Conservation (phyloP, 2,888 invertebrate genomes). For the Homarus gammarus region DNA sequence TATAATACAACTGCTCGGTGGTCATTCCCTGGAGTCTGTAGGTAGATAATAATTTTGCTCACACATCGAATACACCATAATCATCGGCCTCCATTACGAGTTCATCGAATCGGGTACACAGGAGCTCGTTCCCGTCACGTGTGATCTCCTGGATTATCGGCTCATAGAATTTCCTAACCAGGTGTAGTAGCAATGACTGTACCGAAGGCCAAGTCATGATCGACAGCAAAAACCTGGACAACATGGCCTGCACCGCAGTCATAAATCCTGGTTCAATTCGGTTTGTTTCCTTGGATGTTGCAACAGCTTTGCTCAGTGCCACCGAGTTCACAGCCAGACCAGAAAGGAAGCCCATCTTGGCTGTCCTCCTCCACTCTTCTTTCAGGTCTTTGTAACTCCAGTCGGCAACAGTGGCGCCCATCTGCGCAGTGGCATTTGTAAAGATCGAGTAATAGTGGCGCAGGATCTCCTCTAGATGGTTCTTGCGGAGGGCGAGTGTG, state of each 20-base stretch:
- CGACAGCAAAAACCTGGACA: not conserved
- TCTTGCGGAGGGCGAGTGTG: conserved; percentile 4
- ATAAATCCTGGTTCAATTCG: not conserved
- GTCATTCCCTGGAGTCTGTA: too few species aligned
- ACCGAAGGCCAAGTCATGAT: not conserved
- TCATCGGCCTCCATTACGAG: not conserved
- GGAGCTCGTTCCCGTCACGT: not conserved
- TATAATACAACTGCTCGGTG: too few species aligned
- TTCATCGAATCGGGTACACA: not conserved
- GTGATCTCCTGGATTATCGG: not conserved
- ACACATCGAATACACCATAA: not conserved
- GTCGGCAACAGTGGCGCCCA: conserved; percentile 23
- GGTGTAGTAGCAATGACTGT: not conserved
- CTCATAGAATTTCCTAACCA: not conserved
- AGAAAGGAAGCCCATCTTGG: conserved; percentile 32
- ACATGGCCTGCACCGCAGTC: not conserved
- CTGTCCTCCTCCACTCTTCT: conserved; percentile 42
- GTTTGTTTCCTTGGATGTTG: not conserved
- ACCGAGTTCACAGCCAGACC: conserved; percentile 41
- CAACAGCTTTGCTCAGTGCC: conserved; percentile 40
- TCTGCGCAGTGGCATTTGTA: conserved; percentile 22
- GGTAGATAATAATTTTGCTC: not conserved
- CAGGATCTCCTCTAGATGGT: conserved; percentile 50
- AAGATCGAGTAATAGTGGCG: conserved; percentile 60
- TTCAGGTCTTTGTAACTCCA: conserved; percentile 56